Evolutionary conservation across 2,113 vertebrate species (phyloP).

Genomic region (Paradoxurus hermaphroditus): DNA sequence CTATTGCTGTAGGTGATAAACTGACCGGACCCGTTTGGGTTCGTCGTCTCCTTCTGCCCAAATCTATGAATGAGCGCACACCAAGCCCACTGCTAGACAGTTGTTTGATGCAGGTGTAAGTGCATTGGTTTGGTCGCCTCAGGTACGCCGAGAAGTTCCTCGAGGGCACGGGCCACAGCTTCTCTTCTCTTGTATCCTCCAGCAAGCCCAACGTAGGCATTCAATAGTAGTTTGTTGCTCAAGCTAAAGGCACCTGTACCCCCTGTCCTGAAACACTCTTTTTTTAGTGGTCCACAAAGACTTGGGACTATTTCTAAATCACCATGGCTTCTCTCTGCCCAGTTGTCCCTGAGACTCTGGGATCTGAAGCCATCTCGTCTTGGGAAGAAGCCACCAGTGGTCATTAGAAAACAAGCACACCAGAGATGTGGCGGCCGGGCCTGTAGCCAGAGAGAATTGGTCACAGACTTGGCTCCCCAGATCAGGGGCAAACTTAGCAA

Average conservation of each 20-base stretch:
- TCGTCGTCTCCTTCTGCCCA: background rate
- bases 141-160: background rate
- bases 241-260: background rate
- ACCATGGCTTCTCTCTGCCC: background rate
- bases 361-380: background rate
- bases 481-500: background rate
- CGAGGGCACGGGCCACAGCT: background rate
- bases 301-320: background rate
- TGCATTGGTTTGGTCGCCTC: background rate
- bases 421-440: rapidly evolving
- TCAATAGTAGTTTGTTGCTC: background rate
- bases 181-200: background rate
- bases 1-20: background rate
- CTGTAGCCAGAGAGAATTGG: background rate
- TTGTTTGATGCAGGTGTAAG: background rate
- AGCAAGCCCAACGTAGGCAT: background rate
- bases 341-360: background rate
- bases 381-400: background rate
- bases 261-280: background rate
- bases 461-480: background rate
- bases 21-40: background rate
- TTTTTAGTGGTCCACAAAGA: background rate
- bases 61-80: background rate
- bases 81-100: background rate
- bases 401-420: background rate